A percentile compares a stretch with the other conserved stretches of the same genome.
These are phyloP conservation scores for Smittia sp. DNA, from an alignment of 2,888 invertebrate species.

Conservation along the genomic window DNA sequence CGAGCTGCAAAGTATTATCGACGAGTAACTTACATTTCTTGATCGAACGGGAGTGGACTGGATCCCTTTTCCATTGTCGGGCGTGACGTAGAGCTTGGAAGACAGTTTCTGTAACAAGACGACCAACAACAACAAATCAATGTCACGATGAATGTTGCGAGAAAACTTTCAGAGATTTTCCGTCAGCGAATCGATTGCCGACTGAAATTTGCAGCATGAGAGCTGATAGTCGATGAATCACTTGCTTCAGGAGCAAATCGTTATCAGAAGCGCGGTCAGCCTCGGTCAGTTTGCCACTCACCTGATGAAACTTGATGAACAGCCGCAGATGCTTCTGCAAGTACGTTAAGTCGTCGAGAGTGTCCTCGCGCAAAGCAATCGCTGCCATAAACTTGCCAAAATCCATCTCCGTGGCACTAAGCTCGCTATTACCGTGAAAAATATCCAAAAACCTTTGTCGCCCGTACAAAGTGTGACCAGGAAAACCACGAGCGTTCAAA, in stretches of 20 bases:
- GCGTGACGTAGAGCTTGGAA: background rate
- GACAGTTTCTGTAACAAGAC: conserved; percentile 26
- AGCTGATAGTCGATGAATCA: background rate
- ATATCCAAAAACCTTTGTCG: background rate
- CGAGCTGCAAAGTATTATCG: background rate
- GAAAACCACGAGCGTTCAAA: background rate
- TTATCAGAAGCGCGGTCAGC: background rate
- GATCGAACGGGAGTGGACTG: background rate
- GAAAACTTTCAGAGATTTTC: no score
- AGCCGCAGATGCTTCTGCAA: conserved; percentile 24
- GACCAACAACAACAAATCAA: conserved; percentile 40
- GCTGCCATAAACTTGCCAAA: conserved; percentile 9
- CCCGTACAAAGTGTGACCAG: conserved; percentile 21
- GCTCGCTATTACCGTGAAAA: background rate
- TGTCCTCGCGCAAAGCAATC: conserved; percentile 16
- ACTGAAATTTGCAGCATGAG: background rate
- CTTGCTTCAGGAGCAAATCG: background rate
- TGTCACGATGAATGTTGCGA: conserved; percentile 15
- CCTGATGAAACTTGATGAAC: conserved; percentile 30
- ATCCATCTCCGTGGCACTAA: background rate
- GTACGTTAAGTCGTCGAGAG: conserved; percentile 26
- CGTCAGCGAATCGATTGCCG: no score
- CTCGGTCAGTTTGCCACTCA: background rate
- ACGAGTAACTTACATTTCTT: conserved; percentile 21
- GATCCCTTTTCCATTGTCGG: background rate